Conservation (phyloP, 30 jellyfish, hydroid and myxozoan species). For the Mastigias papua region DNA sequence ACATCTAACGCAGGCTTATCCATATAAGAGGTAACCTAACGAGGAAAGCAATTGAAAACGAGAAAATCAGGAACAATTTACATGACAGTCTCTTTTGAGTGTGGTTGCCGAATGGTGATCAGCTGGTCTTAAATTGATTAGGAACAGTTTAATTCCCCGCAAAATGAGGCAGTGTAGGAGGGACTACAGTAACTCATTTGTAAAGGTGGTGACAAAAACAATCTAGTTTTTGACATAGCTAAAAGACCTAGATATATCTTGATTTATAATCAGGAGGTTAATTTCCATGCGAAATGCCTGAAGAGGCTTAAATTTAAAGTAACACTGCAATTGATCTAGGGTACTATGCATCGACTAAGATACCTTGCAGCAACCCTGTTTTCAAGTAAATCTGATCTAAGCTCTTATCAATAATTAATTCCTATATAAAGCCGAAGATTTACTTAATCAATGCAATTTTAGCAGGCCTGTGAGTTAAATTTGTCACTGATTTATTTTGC, state of each 20-base stretch:
- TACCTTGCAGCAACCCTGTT: neutral
- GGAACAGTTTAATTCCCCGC: constrained; percentile 23
- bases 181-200: constrained; percentile 20
- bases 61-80: neutral
- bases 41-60: constrained; percentile 21
- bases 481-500: neutral
- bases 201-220: constrained; percentile 10
- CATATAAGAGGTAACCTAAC: neutral
- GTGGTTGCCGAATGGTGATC: constrained; percentile 41
- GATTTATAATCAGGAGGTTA: constrained; percentile 1
- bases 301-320: neutral
- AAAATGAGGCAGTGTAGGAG: constrained; percentile 65
- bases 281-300: neutral
- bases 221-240: constrained; percentile 15
- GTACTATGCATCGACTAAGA: neutral
- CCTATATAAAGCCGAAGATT: neutral
- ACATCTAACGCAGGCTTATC: neutral
- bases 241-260: constrained; percentile 36
- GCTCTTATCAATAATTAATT: neutral
- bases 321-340: neutral
- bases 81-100: constrained; percentile 50
- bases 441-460: neutral
- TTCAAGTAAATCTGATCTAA: neutral
- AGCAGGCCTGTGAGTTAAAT: neutral
- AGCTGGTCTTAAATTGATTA: constrained; percentile 37